phyloP scores from a whole-genome alignment of 2,797 vertebrate species.

The Halcyon leucocephala region DNA sequence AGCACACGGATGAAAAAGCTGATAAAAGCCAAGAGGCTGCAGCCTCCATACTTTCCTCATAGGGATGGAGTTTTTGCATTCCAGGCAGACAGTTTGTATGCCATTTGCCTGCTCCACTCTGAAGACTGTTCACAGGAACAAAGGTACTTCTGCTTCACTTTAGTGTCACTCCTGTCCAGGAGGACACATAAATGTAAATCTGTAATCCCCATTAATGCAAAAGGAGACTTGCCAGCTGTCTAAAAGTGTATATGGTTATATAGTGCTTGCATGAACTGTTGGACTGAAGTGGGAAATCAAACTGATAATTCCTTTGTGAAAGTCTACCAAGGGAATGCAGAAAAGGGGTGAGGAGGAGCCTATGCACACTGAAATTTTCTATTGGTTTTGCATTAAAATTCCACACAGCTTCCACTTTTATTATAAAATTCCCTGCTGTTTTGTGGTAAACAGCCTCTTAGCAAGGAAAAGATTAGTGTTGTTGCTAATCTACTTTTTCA shows the following conservation, averaged over 20 bases:
- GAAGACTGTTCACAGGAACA: neutral
- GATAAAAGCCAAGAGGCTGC: neutral
- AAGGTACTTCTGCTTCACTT: neutral
- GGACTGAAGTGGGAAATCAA: neutral
- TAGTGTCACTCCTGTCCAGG: neutral
- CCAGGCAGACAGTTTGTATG: neutral
- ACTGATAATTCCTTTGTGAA: neutral
- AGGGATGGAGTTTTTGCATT: fast-evolving
- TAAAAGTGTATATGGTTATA: neutral
- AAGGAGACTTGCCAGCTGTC: neutral
- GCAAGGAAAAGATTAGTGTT: neutral
- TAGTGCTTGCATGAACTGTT: neutral
- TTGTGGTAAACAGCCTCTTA: neutral
- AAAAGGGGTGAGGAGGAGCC: neutral
- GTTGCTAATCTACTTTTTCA: neutral
- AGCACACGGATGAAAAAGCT: neutral
- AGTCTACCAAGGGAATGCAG: neutral
- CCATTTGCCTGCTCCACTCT: neutral
- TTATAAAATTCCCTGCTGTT: neutral
- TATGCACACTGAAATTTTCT: neutral
- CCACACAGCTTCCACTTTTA: neutral
- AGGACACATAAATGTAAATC: neutral
- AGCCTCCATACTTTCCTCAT: fast-evolving
- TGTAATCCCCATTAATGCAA: fast-evolving
- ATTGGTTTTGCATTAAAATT: neutral